Conservation (phyloP, 2,113 vertebrate species). For the Rhea americana region DNA sequence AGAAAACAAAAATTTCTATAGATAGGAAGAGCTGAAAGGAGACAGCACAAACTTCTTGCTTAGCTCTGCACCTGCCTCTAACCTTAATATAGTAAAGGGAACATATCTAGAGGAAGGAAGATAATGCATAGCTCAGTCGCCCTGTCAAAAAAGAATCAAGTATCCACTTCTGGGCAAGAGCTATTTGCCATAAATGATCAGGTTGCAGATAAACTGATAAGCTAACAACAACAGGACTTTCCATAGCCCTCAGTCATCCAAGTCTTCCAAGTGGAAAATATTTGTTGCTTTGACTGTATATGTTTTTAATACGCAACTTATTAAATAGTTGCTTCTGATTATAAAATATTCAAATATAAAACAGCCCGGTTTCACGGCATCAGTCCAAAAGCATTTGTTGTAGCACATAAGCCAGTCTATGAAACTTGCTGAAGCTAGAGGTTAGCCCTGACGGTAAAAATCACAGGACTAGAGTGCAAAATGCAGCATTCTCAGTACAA, state of each 20-base stretch:
- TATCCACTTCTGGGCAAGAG: not conserved
- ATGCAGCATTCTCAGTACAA: not conserved
- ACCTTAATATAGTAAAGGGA: not conserved
- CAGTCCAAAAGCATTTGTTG: slow-evolving; percentile 1
- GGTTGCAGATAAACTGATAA: not conserved
- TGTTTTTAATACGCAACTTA: not conserved
- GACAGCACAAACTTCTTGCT: not conserved
- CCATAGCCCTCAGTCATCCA: not conserved
- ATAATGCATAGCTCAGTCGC: not conserved
- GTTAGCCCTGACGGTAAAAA: not conserved
- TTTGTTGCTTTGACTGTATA: not conserved
- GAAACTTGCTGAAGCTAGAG: slow-evolving; percentile 30
- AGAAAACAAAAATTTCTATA: not conserved
- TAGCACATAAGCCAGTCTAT: not conserved
- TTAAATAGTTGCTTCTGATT: not conserved
- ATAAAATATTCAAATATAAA: not conserved
- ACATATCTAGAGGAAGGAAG: not conserved
- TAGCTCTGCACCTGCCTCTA: not conserved
- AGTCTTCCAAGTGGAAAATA: not conserved
- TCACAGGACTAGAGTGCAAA: slow-evolving; percentile 10
- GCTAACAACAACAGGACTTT: not conserved
- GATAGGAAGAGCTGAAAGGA: not conserved
- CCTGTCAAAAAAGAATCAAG: not conserved
- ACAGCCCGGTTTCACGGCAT: not conserved
- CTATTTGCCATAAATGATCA: not conserved